Evolutionary conservation across 2,888 invertebrate genomes (phyloP).

Genomic region (Kryphioiulus occultus): DNA sequence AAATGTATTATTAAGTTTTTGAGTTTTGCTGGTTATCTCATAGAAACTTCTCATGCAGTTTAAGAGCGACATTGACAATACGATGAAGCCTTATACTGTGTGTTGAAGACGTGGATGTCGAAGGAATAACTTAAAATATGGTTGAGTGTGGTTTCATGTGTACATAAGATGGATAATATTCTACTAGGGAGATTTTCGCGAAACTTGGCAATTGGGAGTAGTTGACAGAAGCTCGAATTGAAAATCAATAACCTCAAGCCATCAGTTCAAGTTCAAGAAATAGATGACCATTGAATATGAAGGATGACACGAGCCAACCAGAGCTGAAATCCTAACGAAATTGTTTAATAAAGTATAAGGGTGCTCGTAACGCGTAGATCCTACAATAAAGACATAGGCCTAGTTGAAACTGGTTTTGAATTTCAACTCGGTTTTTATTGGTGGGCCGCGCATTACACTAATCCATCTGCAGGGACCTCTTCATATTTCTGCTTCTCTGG

Average conservation of each 20-base stretch:
- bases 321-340: background rate
- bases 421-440: background rate
- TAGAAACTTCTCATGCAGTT: too few relatives aligned
- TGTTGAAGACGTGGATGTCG: too few relatives aligned
- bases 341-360: background rate
- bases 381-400: background rate
- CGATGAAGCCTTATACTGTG: too few relatives aligned
- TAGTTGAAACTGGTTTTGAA: background rate
- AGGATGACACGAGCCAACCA: background rate
- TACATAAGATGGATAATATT: background rate
- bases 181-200: background rate
- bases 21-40: too few relatives aligned
- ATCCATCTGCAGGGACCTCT: conserved; percentile 7
- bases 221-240: background rate
- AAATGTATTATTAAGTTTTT: too few relatives aligned
- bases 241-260: conserved; percentile 20
- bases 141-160: background rate
- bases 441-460: background rate
- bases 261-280: background rate
- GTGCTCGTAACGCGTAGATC: background rate
- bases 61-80: too few relatives aligned
- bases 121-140: background rate
- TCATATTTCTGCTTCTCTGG: background rate
- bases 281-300: background rate
- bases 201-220: background rate